Evolutionary conservation across 2,888 invertebrate genomes (phyloP), one percentile per base, ranked within the genome.

Genomic region (Lasioglossum figueresi): DNA sequence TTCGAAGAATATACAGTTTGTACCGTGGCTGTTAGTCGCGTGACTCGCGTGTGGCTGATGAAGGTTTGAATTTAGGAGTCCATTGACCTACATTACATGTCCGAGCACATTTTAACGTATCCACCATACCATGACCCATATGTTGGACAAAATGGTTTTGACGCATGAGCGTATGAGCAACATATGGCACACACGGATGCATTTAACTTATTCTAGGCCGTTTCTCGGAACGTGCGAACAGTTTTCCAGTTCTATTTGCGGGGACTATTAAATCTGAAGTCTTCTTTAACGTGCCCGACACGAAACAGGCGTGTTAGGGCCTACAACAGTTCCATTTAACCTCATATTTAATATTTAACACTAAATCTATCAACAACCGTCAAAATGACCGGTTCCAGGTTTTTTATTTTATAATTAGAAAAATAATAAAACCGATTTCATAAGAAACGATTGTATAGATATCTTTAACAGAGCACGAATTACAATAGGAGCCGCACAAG

Each of bases 211-310:
- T 68, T 37, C 68, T 68, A 68, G 37, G 23, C 12, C 34, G 68
- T 68, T 68, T 37, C 68, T 23, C 68, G 68, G 68, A 68, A 68
- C 68, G 68, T 37, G 68, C 23, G 37, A 68, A 68, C 68, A 68
- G 68, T 68, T 68, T 68, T 68, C 68, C 66, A 68, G 37, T 68
- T 68, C 68, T 68, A 68, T 68, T 68, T 68, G 37, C 23, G 68
- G 68, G 10, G 10, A 23, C 68, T 12, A 68, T 68, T 68, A 68
- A 68, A 68, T 68, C 68, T 37, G 10, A 68, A 37, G 68, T 31
- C 68, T 68, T 68, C 68, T 68, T 68, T 37, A 68, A 37, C 66
- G 23, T 19, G 10, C 34, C 3, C 31, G 31, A 37, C 37, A 34
- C 68, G 37, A 68, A 23, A 23, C 34, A 10, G n/a, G n/a, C 23